phyloP scores from a whole-genome alignment of 2,888 invertebrate genomes.

The Caenorhabditis sinica region DNA sequence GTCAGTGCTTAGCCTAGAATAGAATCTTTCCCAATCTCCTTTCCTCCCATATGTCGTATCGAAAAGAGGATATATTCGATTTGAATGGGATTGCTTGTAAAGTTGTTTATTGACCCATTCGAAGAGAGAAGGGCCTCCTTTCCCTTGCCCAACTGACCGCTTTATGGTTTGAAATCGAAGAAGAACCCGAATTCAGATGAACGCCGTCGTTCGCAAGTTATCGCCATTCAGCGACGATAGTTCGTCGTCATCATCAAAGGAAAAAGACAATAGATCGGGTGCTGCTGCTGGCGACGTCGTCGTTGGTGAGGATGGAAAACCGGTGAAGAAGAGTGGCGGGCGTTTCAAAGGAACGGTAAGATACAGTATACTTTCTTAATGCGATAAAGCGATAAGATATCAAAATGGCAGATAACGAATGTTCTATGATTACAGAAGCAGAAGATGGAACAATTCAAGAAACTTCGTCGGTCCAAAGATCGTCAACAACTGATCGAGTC shows the following conservation, averaged over 20 bases:
- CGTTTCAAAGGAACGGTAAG: slow-evolving; percentile 61
- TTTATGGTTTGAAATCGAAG: slow-evolving; percentile 16
- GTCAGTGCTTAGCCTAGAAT: slow-evolving; percentile 31
- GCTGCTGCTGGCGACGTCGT: too few species aligned
- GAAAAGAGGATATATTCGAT: slow-evolving; percentile 16
- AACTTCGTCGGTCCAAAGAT: slow-evolving; percentile 63
- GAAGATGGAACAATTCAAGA: slow-evolving; percentile 62
- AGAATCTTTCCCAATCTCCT: not conserved
- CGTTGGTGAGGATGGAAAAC: slow-evolving; percentile 43
- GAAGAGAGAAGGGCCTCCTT: not conserved
- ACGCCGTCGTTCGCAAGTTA: slow-evolving; percentile 67
- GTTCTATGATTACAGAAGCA: slow-evolving; percentile 50
- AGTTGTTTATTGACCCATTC: slow-evolving; percentile 60
- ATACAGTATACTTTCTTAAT: slow-evolving; percentile 12
- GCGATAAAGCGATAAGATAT: slow-evolving; percentile 27
- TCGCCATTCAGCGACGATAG: slow-evolving; percentile 68
- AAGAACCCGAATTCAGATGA: slow-evolving; percentile 62
- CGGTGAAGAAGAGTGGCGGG: slow-evolving; percentile 42
- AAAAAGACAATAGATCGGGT: slow-evolving; percentile 36
- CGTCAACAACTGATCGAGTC: slow-evolving; percentile 66
- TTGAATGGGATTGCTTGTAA: slow-evolving; percentile 53
- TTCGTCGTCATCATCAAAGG: slow-evolving; percentile 50
- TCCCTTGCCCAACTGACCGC: slow-evolving; percentile 39
- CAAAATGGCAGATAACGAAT: not conserved
- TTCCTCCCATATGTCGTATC: not conserved